phyloP scores from a whole-genome alignment of 2,797 vertebrate genomes.

The Thamnophis elegans region DNA sequence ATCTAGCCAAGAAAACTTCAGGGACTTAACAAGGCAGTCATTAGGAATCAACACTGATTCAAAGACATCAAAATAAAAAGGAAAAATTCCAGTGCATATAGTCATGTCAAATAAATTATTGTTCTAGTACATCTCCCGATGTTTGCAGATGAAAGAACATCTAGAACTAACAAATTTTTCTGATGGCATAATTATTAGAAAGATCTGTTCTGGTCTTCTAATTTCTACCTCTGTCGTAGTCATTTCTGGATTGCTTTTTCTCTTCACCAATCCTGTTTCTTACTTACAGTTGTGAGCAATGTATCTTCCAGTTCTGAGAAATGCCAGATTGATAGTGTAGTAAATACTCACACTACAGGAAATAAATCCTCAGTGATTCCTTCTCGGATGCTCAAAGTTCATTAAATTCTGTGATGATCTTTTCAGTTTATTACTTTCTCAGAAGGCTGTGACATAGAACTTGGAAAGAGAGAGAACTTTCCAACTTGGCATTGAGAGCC shows the following conservation, averaged over 20 bases:
- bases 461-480: constrained; percentile 64
- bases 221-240: constrained; percentile 53
- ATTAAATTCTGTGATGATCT: constrained; percentile 55
- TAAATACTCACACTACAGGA: constrained; percentile 38
- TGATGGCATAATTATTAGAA: constrained; percentile 59
- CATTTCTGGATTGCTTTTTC: constrained; percentile 45
- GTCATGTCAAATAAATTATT: constrained; percentile 75
- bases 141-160: constrained; percentile 72
- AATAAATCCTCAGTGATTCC: not conserved
- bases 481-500: constrained; percentile 62
- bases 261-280: constrained; percentile 24
- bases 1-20: not conserved
- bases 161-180: constrained; percentile 78
- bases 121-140: constrained; percentile 72
- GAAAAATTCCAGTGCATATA: constrained; percentile 56
- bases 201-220: constrained; percentile 61
- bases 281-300: constrained; percentile 28
- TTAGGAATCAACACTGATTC: not conserved
- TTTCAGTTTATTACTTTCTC: constrained; percentile 65
- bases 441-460: constrained; percentile 59
- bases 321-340: constrained; percentile 39
- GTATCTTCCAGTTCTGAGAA: not conserved
- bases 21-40: not conserved
- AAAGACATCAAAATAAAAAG: not conserved
- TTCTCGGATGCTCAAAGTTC: constrained; percentile 48